phyloP scores from a whole-genome alignment of 2,113 vertebrate genomes.

The Pipra filicauda region DNA sequence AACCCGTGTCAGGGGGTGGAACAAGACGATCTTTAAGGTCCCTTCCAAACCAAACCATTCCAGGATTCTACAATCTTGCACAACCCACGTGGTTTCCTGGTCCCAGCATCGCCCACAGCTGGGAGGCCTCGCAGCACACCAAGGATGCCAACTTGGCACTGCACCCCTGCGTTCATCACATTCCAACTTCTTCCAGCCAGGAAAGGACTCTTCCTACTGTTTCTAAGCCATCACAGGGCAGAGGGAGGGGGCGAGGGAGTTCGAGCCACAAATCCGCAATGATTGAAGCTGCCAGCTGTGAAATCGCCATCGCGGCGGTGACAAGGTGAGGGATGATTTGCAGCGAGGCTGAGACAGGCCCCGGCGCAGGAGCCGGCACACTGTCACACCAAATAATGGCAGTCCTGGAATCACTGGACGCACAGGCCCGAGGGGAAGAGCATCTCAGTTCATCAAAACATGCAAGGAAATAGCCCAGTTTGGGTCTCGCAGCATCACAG shows the following conservation, averaged over 20 bases:
- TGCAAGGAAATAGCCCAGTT: not conserved
- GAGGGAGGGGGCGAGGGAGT: not conserved
- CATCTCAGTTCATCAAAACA: not conserved
- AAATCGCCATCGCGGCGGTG: slow-evolving; percentile 19
- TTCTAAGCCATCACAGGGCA: not conserved
- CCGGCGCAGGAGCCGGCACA: not conserved
- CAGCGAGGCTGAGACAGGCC: slow-evolving; percentile 14
- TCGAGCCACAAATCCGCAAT: not conserved
- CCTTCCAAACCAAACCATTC: not conserved
- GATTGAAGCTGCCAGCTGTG: slow-evolving; percentile 61
- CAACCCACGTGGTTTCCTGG: fast-evolving
- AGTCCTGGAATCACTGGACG: not conserved
- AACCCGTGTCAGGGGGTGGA: not conserved
- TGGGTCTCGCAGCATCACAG: fast-evolving
- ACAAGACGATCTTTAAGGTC: not conserved
- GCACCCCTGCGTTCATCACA: fast-evolving
- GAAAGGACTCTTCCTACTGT: not conserved
- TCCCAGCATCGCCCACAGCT: fast-evolving
- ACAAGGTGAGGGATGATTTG: slow-evolving; percentile 40
- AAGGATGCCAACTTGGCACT: fast-evolving
- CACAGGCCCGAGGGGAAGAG: not conserved
- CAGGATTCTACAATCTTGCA: not conserved
- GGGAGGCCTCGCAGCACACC: fast-evolving
- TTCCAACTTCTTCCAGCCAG: not conserved
- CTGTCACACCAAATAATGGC: slow-evolving; percentile 51